Evolutionary conservation across 2,888 invertebrate genomes (phyloP), one percentile per base, ranked within the genome.

Genomic region (Apoderus coryli): DNA sequence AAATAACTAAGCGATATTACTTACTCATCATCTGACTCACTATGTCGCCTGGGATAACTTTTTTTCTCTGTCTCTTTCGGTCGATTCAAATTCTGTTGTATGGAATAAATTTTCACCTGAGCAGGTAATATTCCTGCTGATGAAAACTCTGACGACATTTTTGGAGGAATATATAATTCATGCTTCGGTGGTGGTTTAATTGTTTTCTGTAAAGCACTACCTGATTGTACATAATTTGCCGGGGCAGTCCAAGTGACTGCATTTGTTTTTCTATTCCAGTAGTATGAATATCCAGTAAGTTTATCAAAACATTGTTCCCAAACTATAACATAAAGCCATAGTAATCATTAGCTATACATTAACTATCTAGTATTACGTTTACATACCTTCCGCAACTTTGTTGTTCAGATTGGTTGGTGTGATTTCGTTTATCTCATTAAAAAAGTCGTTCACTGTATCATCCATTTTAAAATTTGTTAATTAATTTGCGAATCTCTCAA

Each of bases 301-400:
- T 68, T 64, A 46, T 73, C 73, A 39, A 59, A 61, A 44, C 72
- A 72, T 49, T 71, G 67, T 60, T 75, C 65, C 77, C 77, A 74
- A 14, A 28, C 35, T 37, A 16, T 15, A 31, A 25, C 15, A 10
- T 9, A 27, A 14, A 4, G 19, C 24, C 14, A 27, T n/a, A n/a
- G n/a, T 15, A 35, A 16, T 11, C 9, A 12, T 16, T 11, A 10
- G 15, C 9, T 28, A 9, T 14, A 13, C 27, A 26, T 4, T 13
- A 6, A 10, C 10, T 13, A 4, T 9, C 10, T 10, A 28, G 16
- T 13, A 4, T 22, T n/a, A n/a, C n/a, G n/a, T n/a, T 9, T 10
- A 10, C 25, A n/a, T 31, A 31, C 31, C 31, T 24, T 31, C 31
- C 25, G 22, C 25, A 14, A 27, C n/a, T 22, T 10, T n/a, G 10